Conservation (phyloP, 2,113 vertebrate species). For the Malurus alboscapulatus region DNA sequence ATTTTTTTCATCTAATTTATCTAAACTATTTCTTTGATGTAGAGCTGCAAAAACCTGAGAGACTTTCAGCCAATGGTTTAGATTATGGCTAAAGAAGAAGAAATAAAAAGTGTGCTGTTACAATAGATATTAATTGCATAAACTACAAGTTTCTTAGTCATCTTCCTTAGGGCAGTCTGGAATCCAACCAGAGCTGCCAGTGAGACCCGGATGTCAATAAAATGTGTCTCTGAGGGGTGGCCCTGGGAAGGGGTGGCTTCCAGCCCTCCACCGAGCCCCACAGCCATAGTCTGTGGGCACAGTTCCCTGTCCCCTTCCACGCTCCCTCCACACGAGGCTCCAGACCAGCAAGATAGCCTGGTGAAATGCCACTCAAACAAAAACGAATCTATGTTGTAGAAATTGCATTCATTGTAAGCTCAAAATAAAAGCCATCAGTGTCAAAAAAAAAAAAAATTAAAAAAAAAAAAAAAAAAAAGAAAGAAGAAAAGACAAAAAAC, state of each 20-base stretch:
- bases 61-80: background rate
- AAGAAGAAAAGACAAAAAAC: background rate
- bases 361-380: background rate
- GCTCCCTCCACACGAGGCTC: background rate
- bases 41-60: background rate
- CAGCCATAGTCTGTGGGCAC: accelerated
- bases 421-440: slow-evolving; percentile 26
- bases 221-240: background rate
- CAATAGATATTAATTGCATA: background rate
- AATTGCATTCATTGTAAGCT: background rate
- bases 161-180: background rate
- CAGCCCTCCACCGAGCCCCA: accelerated
- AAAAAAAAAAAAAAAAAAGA: too few relatives aligned
- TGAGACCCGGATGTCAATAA: background rate
- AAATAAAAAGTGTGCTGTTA: background rate
- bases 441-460: background rate
- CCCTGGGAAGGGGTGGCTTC: background rate
- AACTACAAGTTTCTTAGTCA: background rate
- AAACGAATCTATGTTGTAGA: background rate
- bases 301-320: background rate
- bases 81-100: background rate
- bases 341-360: background rate
- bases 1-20: background rate
- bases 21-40: background rate
- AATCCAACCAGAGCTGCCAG: background rate